Base-by-base conservation (phyloP, 2,888 invertebrate species). In the Nasonia oneida region DNA sequence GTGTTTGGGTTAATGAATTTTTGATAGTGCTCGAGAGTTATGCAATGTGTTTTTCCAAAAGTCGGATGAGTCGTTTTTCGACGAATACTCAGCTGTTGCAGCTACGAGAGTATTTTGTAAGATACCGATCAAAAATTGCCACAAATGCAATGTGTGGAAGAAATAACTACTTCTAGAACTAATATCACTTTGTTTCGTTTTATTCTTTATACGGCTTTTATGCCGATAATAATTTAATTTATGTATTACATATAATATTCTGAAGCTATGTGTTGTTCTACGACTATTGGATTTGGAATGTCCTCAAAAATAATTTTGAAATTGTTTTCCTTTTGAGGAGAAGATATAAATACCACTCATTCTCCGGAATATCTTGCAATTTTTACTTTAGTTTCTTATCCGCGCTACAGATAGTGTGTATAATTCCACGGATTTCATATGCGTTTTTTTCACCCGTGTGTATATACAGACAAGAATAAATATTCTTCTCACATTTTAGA, bases 21-120 rank as follows among this genome's bases (percentile, higher is more conserved):
- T 39, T 61, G 81, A 85, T 85, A 82, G 23, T 77, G 47, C 57
- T 61, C 18, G 18, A 47, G 4, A 5, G 42, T 85, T 85, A 85
- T 71, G 85, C 81, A 85, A 85, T 39, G 75, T 85, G 81, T 85
- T 85, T 84, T 85, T 76, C 71, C 77, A 81, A 81, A 79, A 79
- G 61, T 74, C 50, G 29, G 53, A 70, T 71, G 23, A 23, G 4
- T 18, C 39, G 6, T n/a, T 61, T 6, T 33, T 33, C 33, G 15
- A 67, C 29, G 67, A 67, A 33, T 67, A 14, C 3, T 67, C 29
- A 14, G 0, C 4, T 37, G 37, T 37, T 37, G 37, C 37, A 37
- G 37, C 37, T 37, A 29, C 29, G 1, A 29, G 29, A 4, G 37
- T 37, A 37, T 37, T 37, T 5, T 4, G 3, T 37, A 37, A 4